Percentiles rank a stretch among this genome's conserved stretches.
Evolutionary conservation across 2,113 vertebrate genomes (phyloP).

Genomic region (Daboia siamensis): DNA sequence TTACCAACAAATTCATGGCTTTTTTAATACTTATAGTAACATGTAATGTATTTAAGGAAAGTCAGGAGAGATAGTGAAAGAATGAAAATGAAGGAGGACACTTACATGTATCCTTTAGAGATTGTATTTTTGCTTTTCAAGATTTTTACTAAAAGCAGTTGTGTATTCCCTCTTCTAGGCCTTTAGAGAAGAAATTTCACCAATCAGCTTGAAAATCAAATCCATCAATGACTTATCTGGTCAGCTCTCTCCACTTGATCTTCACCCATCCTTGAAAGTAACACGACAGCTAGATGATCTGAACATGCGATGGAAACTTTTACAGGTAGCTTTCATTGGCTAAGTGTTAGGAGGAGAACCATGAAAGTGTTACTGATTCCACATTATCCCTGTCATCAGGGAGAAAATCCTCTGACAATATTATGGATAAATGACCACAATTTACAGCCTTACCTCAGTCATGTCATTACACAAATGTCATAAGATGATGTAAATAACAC

Average conservation of each 20-base stretch:
- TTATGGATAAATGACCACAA: neutral
- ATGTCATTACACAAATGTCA: neutral
- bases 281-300: conserved; percentile 92
- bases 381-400: neutral
- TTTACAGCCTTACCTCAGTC: neutral
- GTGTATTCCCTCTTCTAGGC: conserved; percentile 66
- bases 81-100: neutral
- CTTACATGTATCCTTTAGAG: neutral
- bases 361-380: neutral
- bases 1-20: neutral
- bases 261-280: conserved; percentile 88
- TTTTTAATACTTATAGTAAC: neutral
- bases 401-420: neutral
- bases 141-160: neutral
- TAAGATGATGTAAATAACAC: neutral
- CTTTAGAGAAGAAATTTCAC: conserved; percentile 88
- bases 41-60: neutral
- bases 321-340: conserved; percentile 77
- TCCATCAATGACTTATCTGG: conserved; percentile 87
- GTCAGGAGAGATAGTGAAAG: neutral
- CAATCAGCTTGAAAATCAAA: conserved; percentile 85
- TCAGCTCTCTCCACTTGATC: conserved; percentile 87
- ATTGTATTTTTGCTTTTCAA: conserved; percentile 22
- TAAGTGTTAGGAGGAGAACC: neutral
- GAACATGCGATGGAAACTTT: conserved; percentile 91